Conservation (phyloP, 2,888 invertebrate genomes). For the Euplagia quadripunctaria region DNA sequence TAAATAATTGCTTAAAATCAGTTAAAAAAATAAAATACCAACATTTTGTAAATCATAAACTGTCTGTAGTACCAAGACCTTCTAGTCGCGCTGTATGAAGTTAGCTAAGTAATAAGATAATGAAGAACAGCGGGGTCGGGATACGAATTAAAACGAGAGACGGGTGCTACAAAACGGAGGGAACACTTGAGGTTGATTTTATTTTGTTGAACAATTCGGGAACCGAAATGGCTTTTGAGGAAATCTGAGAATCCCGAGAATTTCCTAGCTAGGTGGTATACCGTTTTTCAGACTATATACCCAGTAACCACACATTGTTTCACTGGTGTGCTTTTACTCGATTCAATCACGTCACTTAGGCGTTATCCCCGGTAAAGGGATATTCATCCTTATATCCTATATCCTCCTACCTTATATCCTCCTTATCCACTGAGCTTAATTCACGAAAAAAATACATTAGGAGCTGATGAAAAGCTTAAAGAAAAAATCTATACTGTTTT, state of each 20-base stretch:
- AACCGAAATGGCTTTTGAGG: background rate
- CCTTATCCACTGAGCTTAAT: no score
- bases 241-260: background rate
- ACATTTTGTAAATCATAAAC: background rate
- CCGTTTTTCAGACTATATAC: background rate
- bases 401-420: no score
- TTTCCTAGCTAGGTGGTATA: background rate
- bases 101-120: constrained; percentile 87
- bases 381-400: no score
- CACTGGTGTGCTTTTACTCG: no score
- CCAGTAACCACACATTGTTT: no score
- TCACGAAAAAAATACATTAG: no score
- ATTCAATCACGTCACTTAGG: no score
- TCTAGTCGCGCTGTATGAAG: constrained; percentile 67
- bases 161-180: constrained; percentile 56
- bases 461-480: no score
- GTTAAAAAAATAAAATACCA: background rate
- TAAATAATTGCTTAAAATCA: background rate
- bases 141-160: constrained; percentile 83
- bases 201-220: background rate
- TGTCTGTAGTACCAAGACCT: constrained; percentile 66
- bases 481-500: background rate
- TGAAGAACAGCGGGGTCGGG: constrained; percentile 85
- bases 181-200: constrained; percentile 28
- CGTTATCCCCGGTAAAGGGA: no score